Conservation (phyloP, 2,888 invertebrate species). For the Leptinotarsa tumamoca region DNA sequence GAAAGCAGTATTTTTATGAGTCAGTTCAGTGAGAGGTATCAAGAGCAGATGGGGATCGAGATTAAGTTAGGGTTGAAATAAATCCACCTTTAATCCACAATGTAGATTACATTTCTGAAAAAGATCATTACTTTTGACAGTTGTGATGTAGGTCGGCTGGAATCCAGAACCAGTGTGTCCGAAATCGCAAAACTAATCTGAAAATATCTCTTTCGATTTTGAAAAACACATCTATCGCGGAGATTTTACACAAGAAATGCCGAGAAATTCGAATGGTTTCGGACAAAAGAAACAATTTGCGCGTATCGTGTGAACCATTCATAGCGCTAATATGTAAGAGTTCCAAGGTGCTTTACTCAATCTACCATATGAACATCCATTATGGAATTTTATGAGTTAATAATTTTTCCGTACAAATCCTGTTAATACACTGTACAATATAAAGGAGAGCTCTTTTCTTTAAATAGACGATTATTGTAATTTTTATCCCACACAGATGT, state of each 20-base stretch:
- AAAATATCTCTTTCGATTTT: slow-evolving; percentile 35
- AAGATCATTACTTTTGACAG: slow-evolving; percentile 57
- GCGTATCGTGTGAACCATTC: slow-evolving; percentile 38
- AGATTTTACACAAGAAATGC: slow-evolving; percentile 22
- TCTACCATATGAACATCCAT: slow-evolving; percentile 47
- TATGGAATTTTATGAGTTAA: slow-evolving; percentile 44
- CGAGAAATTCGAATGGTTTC: slow-evolving; percentile 26
- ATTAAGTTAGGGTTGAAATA: slow-evolving; percentile 56
- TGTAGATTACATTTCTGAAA: slow-evolving; percentile 56
- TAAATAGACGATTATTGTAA: slow-evolving; percentile 15
- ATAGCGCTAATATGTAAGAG: slow-evolving; percentile 43
- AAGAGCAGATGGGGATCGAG: slow-evolving; percentile 51
- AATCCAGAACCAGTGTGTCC: slow-evolving; percentile 25
- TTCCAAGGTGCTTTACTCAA: slow-evolving; percentile 49
- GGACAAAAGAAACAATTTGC: slow-evolving; percentile 39
- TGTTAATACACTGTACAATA: slow-evolving; percentile 31
- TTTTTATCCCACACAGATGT: slow-evolving; percentile 20
- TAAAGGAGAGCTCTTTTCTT: slow-evolving; percentile 5
- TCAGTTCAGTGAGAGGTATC: slow-evolving; percentile 32
- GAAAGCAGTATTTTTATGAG: slow-evolving; percentile 16
- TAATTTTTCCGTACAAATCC: slow-evolving; percentile 41
- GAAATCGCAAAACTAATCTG: slow-evolving; percentile 43
- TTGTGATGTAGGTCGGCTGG: slow-evolving; percentile 56
- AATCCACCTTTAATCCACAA: slow-evolving; percentile 58
- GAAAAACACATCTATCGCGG: slow-evolving; percentile 14